These are phyloP conservation scores for Orcinus orca DNA, from an alignment of 2,113 vertebrate species.

Conservation along the genomic window DNA sequence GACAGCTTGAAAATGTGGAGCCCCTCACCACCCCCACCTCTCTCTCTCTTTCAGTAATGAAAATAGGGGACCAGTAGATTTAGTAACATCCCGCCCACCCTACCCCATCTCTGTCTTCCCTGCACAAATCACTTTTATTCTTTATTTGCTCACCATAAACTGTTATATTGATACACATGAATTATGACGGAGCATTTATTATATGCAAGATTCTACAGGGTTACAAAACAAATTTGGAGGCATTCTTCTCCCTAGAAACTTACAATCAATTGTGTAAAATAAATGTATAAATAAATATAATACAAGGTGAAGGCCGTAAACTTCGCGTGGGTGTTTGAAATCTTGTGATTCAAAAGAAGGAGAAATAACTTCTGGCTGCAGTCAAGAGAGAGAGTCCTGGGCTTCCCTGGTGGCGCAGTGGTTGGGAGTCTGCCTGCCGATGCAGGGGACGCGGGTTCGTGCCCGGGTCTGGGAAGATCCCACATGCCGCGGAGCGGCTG, in stretches of 20 bases:
- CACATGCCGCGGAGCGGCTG: too few relatives aligned
- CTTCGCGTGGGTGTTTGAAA: not conserved
- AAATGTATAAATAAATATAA: not conserved
- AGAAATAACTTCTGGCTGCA: not conserved
- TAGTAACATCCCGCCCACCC: rapidly evolving
- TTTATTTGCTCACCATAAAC: not conserved
- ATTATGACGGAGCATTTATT: not conserved
- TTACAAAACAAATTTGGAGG: not conserved
- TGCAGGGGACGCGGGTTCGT: too few relatives aligned
- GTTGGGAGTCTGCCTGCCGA: too few relatives aligned
- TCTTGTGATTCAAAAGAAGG: not conserved
- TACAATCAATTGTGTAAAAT: not conserved
- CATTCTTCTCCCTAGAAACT: not conserved
- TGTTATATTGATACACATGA: not conserved
- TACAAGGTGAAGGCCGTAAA: not conserved
- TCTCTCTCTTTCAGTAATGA: not conserved
- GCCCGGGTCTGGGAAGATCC: too few relatives aligned
- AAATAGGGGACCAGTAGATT: not conserved
- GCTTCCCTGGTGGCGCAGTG: too few relatives aligned
- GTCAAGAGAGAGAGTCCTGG: not conserved
- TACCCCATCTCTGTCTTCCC: not conserved
- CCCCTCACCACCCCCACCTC: too few relatives aligned
- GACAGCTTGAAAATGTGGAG: not conserved
- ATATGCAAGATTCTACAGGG: not conserved
- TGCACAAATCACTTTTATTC: not conserved